Base-by-base conservation (phyloP, 2,888 invertebrate genomes). In the Callimorpha dominula region DNA sequence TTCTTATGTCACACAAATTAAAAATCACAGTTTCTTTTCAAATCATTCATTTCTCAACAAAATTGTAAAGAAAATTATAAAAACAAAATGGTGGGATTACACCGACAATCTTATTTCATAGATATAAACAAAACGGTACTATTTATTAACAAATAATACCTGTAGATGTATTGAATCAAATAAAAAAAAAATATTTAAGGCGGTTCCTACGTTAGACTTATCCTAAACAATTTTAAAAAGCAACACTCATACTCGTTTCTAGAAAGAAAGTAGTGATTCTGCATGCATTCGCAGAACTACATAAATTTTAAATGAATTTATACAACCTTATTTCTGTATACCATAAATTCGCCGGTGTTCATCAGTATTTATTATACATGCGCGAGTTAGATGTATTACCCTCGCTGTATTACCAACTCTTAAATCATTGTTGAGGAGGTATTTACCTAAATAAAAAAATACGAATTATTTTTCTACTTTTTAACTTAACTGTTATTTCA, bases 11-110 rank as follows among this genome's bases (percentile, higher is more conserved):
- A 81, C 75, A 78, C 74, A 76, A 76, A 78, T 75, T 63, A 75
- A 81, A 60, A 80, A 86, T 86, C 82, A 87, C 87, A 87, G 84
- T 79, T 78, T 79, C 80, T 72, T 76, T 76, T 73, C 3, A 76
- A 80, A 82, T 74, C 78, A 76, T 79, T 77, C 78, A 77, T 72
- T 62, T 60, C 70, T 69, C 57, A 73, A 42, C 14, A 62, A 78
- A 70, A 68, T 77, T 57, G 68, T 50, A 20, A 67, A 15, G 73
- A 73, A 69, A 80, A 65, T 65, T 20, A 64, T 60, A 43, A 71
- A 75, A 77, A 77, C n/a, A 67, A 57, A 70, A 68, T 80, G 80
- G 81, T 83, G 83, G 81, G 83, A 73, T 75, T 78, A 74, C 76
- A 78, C 74, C 75, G 70, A 76, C 74, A 75, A 73, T 76, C 73